phyloP scores from a whole-genome alignment of 2,888 invertebrate genomes.

The Sycophila texana region DNA sequence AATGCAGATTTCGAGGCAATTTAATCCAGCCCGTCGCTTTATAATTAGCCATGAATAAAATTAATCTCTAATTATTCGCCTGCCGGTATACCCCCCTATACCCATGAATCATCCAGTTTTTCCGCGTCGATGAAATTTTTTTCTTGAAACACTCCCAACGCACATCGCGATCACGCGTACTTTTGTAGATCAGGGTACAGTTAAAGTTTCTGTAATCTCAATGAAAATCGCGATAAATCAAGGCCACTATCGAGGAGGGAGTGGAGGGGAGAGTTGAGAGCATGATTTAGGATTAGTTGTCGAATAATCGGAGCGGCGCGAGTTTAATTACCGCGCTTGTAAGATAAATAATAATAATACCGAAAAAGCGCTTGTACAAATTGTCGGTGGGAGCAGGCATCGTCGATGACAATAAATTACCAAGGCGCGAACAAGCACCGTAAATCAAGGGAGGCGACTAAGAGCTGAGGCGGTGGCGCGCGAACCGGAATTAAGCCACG shows the following conservation, averaged over 20 bases:
- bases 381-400: neutral
- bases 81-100: neutral
- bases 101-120: neutral
- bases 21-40: too few species aligned
- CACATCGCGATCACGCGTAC: too few species aligned
- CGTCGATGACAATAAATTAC: constrained; percentile 18
- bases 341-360: constrained; percentile 7
- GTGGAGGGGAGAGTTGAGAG: neutral
- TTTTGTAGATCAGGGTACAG: neutral
- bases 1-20: neutral
- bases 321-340: neutral
- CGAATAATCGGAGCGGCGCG: constrained; percentile 6
- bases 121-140: neutral
- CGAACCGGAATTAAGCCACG: constrained; percentile 11
- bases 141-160: neutral
- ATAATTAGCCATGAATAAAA: too few species aligned
- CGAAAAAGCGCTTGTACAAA: neutral
- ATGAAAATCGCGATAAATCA: constrained; percentile 18
- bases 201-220: neutral
- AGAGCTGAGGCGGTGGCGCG: neutral
- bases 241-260: neutral
- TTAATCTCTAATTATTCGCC: too few species aligned
- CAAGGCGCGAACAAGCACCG: constrained; percentile 6
- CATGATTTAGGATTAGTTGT: constrained; percentile 7
- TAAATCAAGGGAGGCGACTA: constrained; percentile 9